Base-by-base conservation (phyloP, 1,140 invertebrate species). In the Aethina tumida region DNA sequence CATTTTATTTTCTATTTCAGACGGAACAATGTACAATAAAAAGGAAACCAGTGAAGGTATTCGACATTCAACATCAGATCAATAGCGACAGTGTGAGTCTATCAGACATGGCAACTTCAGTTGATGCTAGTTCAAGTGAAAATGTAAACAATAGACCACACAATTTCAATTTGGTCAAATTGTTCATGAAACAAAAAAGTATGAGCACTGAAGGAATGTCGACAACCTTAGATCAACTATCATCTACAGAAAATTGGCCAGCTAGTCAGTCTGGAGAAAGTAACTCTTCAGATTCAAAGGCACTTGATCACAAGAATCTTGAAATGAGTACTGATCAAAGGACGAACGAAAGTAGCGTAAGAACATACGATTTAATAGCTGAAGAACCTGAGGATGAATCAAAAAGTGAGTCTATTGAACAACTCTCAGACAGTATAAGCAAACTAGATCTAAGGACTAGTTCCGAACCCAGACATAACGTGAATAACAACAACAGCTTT, bases 111-210 rank as follows among this genome's bases (percentile, higher is more conserved):
- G 71, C 72, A 53, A 73, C 69, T 30, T 60, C 56, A 7, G 43
- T 56, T 1, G 60, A 70, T 27, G 67, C 60, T 39, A 65, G 59
- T 41, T 47, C 47, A 24, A 50, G 40, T 32, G 50, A 55, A 12
- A 50, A 44, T 63, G 55, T 41, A 50, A 66, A 57, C 47, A 66
- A 58, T 52, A 70, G 70, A 61, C 69, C 69, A 48, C 69, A 68
- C 41, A 77, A 80, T 50, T 79, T 90, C 54, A 90, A 80, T 62
- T 69, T 91, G 47, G 80, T 91, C n/a, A 84, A 84, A 60, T 62
- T 89, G 22, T 91, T 89, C 55, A 89, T 91, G 71, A 87, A 88
- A 61, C 85, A 90, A 55, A 87, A 86, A 58, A 87, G 83, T 56
- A 75, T 75, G 59, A 82, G 79, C 48, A 75, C 76, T 31, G 79